phyloP scores from a whole-genome alignment of 2,888 invertebrate species.

The Lasioglossum lativentre region DNA sequence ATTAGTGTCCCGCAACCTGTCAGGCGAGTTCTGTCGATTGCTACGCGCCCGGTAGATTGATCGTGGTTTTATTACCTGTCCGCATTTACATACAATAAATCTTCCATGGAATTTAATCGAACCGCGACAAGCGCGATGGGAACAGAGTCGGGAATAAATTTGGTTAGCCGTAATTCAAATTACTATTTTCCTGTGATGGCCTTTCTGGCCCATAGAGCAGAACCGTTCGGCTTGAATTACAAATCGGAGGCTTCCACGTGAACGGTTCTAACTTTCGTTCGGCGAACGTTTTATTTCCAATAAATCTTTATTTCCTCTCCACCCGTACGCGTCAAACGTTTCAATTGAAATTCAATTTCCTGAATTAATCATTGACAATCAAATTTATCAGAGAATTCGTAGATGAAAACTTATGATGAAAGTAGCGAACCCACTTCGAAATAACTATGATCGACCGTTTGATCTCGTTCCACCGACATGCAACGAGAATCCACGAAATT shows the following conservation, averaged over 20 bases:
- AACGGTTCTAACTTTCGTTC: not conserved
- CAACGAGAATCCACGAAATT: not conserved
- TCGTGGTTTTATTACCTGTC: slow-evolving; percentile 21
- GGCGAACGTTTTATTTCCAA: not conserved
- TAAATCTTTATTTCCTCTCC: not conserved
- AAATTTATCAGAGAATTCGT: not conserved
- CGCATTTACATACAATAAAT: slow-evolving; percentile 39
- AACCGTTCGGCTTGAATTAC: not conserved
- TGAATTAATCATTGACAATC: not conserved
- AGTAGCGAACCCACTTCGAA: not conserved
- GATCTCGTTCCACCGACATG: not conserved
- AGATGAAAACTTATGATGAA: not conserved
- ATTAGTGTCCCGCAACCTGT: slow-evolving; percentile 38
- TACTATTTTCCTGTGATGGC: slow-evolving; percentile 8
- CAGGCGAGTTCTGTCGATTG: slow-evolving; percentile 19
- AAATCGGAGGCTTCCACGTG: not conserved
- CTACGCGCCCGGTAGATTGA: slow-evolving; percentile 20
- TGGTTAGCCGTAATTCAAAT: slow-evolving; percentile 15
- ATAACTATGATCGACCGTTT: not conserved
- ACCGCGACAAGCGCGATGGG: not conserved
- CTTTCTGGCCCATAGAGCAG: slow-evolving; percentile 1
- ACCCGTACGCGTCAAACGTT: not conserved
- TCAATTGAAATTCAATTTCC: not conserved
- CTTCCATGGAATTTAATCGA: slow-evolving; percentile 23
- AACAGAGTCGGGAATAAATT: slow-evolving; percentile 27